These are phyloP conservation scores for Pristionchus entomophagus DNA, from an alignment of 2,888 invertebrate species.

Conservation along the genomic window DNA sequence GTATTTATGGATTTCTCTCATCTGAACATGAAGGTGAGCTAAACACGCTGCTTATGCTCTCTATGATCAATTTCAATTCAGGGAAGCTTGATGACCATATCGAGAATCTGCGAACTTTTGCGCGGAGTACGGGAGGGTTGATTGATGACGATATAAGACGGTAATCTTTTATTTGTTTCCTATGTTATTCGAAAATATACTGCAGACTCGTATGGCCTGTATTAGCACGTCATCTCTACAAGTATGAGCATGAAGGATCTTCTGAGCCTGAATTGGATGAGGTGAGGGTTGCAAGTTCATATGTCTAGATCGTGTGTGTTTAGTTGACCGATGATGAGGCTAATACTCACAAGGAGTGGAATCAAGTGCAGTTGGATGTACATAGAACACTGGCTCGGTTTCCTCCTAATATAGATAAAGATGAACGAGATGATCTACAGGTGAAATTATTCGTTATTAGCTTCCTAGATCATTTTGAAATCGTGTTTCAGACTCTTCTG, in stretches of 20 bases:
- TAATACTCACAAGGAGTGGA: constrained; percentile 46
- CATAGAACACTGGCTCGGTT: constrained; percentile 73
- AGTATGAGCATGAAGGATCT: constrained; percentile 11
- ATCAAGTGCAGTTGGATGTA: constrained; percentile 74
- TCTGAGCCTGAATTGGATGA: constrained; percentile 9
- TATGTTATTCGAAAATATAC: too few species aligned
- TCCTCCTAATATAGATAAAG: constrained; percentile 72
- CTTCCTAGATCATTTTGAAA: too few species aligned
- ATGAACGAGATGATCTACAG: constrained; percentile 64
- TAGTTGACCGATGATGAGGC: constrained; percentile 32
- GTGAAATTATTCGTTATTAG: too few species aligned
- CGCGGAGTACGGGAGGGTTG: constrained; percentile 45
- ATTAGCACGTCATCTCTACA: constrained; percentile 42
- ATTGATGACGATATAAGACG: constrained; percentile 39
- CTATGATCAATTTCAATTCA: too few species aligned
- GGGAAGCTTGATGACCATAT: constrained; percentile 42
- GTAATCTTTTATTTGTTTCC: too few species aligned
- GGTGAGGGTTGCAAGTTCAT: background rate
- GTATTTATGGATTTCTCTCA: constrained; percentile 22
- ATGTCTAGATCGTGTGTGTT: background rate
- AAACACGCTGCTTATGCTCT: background rate
- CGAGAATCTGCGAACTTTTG: constrained; percentile 35
- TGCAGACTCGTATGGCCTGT: constrained; percentile 47
- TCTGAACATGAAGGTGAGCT: constrained; percentile 43
- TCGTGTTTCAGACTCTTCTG: constrained; percentile 61